Base-by-base conservation (phyloP, 2,888 invertebrate genomes). In the Leptothorax acervorum region DNA sequence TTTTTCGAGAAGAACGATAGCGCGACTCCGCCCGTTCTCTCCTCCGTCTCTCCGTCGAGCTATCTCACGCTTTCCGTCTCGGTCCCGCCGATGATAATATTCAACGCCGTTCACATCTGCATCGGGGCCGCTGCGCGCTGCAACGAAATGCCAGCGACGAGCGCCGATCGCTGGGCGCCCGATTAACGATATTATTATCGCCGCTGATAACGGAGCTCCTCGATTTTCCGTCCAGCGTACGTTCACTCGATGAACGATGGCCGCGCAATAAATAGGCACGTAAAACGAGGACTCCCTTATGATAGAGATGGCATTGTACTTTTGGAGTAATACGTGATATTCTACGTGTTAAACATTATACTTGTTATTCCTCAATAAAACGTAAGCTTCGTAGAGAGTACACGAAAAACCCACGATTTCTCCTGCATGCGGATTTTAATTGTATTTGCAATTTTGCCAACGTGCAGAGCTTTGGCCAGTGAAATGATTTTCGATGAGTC, bases 1-100 rank as follows among this genome's bases (percentile, higher is more conserved):
- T 91, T 91, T 91, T 63, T 78, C 42, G 76, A 18, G 76, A 62
- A 23, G 60, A 79, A 75, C 48, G 86, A 87, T 85, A 85, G 70
- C 79, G 45, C n/a, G 57, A 15, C 53, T 74, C 45, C 66, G 11
- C 28, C 65, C 31, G 42, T 8, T 9, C 6, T 76, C 82, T 28
- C 5, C 63, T 57, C 62, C 53, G n/a, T 76, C 68, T 45, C 48
- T 15, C 53, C 53, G 42, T 23, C 42, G 55, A 39, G 31, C 42
- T 15, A 48, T 73, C 48, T 57, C 76, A 9, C 23, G 42, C 57
- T 78, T 18, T 62, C n/a, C 28, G 48, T 71, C 23, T 60, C 68
- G 35, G 55, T 57, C 57, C 15, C 53, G 12, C 9, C 62, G 83
- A 88, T 84, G 85, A 84, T 23, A 66, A 62, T 68, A 55, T 81